Conservation (phyloP, 2,113 vertebrate genomes). For the Sceloporus undulatus region DNA sequence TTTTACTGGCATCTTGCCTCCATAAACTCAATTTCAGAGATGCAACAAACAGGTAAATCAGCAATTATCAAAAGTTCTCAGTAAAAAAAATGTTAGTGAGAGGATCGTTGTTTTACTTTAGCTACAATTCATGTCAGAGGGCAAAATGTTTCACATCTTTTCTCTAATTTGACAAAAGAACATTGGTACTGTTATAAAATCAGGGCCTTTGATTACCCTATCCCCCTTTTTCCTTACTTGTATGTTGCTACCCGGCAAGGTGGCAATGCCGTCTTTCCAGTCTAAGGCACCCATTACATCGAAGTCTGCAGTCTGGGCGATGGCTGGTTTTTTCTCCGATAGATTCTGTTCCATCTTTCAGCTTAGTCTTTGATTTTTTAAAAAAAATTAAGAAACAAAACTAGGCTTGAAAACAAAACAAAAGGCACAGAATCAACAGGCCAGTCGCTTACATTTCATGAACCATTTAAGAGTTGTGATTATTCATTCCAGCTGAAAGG, state of each 20-base stretch:
- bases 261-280: slow-evolving; percentile 86
- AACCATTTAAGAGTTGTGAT: not conserved
- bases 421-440: slow-evolving; percentile 46
- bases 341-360: slow-evolving; percentile 53
- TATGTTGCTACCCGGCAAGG: slow-evolving; percentile 85
- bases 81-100: too few species aligned
- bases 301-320: slow-evolving; percentile 72
- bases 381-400: slow-evolving; percentile 52
- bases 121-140: slow-evolving; percentile 7
- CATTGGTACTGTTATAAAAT: not conserved
- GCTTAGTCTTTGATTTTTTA: slow-evolving; percentile 43
- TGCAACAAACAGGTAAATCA: too few species aligned
- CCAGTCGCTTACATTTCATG: slow-evolving; percentile 18
- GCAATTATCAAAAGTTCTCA: too few species aligned
- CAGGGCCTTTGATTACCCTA: accelerated
- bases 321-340: not conserved
- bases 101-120: not conserved
- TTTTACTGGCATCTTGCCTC: slow-evolving; percentile 8
- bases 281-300: slow-evolving; percentile 83
- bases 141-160: slow-evolving; percentile 19
- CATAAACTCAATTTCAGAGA: slow-evolving; percentile 1
- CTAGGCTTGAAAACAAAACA: slow-evolving; percentile 41
- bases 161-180: slow-evolving; percentile 2
- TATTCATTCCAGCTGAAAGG: not conserved
- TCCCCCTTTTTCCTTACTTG: slow-evolving; percentile 72